A percentile compares a stretch with the other conserved stretches of the same genome.
Evolutionary conservation across 2,113 vertebrate genomes (phyloP).

Genomic region (Cinclus cinclus): DNA sequence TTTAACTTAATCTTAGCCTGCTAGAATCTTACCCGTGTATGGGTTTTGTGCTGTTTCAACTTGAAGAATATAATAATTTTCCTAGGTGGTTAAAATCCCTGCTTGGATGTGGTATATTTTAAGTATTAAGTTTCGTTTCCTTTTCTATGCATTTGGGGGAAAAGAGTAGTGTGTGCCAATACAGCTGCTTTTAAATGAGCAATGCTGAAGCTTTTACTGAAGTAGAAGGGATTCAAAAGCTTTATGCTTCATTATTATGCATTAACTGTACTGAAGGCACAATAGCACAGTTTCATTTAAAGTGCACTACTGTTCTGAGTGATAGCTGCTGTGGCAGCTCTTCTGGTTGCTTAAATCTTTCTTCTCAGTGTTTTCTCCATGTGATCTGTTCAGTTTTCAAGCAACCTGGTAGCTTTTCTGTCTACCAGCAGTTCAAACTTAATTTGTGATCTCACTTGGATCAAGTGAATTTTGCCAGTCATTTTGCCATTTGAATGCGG

Average conservation of each 20-base stretch:
- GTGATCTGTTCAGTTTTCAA: neutral
- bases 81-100: neutral
- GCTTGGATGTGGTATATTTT: neutral
- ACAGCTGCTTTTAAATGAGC: conserved; percentile 20
- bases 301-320: neutral
- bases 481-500: neutral
- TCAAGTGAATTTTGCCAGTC: neutral
- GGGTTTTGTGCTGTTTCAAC: neutral
- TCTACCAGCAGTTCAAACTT: neutral
- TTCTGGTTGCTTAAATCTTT: neutral
- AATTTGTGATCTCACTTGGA: neutral
- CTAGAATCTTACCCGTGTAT: neutral
- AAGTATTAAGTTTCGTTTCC: neutral
- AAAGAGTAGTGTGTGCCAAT: neutral
- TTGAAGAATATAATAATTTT: neutral
- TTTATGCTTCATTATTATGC: conserved; percentile 7
- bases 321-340: neutral
- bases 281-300: neutral
- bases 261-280: conserved; percentile 5
- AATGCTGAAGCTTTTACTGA: neutral
- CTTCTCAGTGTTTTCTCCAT: neutral
- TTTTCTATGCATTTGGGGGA: neutral
- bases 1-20: neutral
- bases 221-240: conserved; percentile 3
- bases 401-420: neutral